A percentile compares a stretch with the other conserved stretches of the same genome.
phyloP scores from a whole-genome alignment of 2,113 vertebrate genomes.

The Gorsachius goisagi region DNA sequence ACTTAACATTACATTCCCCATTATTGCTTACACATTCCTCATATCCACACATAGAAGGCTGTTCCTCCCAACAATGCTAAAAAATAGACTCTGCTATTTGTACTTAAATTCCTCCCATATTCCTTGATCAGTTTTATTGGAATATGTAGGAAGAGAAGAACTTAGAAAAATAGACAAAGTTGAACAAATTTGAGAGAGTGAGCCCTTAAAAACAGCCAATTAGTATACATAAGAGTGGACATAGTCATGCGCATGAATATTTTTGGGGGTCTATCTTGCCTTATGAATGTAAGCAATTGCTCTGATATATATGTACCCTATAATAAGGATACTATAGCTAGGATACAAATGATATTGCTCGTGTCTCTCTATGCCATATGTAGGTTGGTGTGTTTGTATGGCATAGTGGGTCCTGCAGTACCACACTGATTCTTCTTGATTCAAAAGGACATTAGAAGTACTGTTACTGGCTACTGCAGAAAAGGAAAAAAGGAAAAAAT shows the following conservation, averaged over 20 bases:
- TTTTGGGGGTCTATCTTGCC: neutral
- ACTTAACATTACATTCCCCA: neutral
- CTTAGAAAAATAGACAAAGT: neutral
- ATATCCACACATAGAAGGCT: neutral
- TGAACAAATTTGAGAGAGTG: neutral
- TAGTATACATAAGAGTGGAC: neutral
- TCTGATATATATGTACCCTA: neutral
- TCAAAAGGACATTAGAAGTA: neutral
- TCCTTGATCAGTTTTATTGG: neutral
- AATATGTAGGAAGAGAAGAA: neutral
- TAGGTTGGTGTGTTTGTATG: neutral
- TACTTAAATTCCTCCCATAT: neutral
- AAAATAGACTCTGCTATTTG: neutral
- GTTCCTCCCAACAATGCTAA: neutral
- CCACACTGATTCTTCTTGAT: neutral
- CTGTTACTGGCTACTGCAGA: neutral
- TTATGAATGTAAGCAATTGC: neutral
- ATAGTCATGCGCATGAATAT: neutral
- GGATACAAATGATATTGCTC: neutral
- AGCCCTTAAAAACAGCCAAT: neutral
- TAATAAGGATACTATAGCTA: neutral
- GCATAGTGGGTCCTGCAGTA: neutral
- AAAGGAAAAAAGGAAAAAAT: neutral
- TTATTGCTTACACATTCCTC: neutral
- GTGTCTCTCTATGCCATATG: neutral